Conservation (phyloP, 2,888 invertebrate genomes). For the Mimachlamys varia region DNA sequence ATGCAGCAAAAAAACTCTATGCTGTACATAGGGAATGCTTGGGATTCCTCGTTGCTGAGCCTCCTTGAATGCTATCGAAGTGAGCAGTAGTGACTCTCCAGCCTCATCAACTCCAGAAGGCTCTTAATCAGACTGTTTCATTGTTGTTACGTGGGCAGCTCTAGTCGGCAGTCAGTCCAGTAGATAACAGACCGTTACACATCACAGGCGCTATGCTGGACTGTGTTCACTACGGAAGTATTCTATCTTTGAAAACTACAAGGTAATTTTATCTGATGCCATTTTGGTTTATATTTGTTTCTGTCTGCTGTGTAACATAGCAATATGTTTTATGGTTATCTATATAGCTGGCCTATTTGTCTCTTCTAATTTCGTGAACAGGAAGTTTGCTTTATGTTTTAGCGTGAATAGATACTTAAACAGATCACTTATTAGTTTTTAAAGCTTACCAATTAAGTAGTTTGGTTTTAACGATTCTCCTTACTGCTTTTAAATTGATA, state of each 20-base stretch:
- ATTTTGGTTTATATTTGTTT: not conserved
- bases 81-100: conserved; percentile 9
- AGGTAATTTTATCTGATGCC: conserved; percentile 32
- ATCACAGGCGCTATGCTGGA: conserved; percentile 10
- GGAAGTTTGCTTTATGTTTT: not conserved
- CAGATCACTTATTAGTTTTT: not conserved
- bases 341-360: not conserved
- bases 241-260: conserved; percentile 23
- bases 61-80: conserved; percentile 21
- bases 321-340: not conserved
- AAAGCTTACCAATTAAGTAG: not conserved
- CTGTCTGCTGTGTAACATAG: not conserved
- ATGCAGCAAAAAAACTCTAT: not conserved
- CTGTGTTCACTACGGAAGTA: not conserved
- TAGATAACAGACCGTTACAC: conserved; percentile 6
- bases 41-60: conserved; percentile 23
- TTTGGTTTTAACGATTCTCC: not conserved
- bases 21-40: not conserved
- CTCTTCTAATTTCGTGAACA: not conserved
- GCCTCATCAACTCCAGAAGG: conserved; percentile 32
- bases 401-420: not conserved
- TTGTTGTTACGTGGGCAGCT: conserved; percentile 22
- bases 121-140: not conserved
- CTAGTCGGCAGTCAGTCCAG: not conserved
- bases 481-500: not conserved